Percentiles rank a stretch among this genome's conserved stretches.
Conservation (phyloP, 2,797 vertebrate species). For the Moxostoma hubbsi region DNA sequence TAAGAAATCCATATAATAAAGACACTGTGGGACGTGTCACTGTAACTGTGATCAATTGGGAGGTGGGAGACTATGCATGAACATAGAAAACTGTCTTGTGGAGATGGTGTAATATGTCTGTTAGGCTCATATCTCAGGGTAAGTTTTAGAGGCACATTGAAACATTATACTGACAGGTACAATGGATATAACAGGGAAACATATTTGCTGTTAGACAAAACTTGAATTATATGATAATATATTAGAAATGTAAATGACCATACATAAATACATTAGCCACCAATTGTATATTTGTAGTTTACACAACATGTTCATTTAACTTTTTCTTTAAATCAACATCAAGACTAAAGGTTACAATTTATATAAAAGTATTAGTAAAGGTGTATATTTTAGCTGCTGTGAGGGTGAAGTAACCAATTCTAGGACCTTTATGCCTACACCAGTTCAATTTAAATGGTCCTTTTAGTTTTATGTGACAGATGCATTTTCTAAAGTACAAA, state of each 20-base stretch:
- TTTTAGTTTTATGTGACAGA: too few relatives aligned
- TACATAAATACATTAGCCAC: too few relatives aligned
- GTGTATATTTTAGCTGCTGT: too few relatives aligned
- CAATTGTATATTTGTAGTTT: too few relatives aligned
- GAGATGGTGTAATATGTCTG: conserved; percentile 11
- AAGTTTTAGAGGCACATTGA: background rate
- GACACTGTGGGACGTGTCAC: conserved; percentile 30
- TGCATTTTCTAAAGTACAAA: too few relatives aligned
- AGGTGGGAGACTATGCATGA: conserved; percentile 12
- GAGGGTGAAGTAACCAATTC: too few relatives aligned
- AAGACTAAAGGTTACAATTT: too few relatives aligned
- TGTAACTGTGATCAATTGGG: conserved; percentile 45
- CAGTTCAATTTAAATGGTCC: too few relatives aligned
- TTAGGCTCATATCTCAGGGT: conserved; percentile 25
- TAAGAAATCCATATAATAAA: conserved; percentile 44
- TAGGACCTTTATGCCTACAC: too few relatives aligned
- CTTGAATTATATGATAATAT: background rate
- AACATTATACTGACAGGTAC: conserved; percentile 22
- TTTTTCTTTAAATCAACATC: too few relatives aligned
- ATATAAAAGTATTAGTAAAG: too few relatives aligned
- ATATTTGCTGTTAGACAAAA: background rate
- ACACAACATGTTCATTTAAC: too few relatives aligned
- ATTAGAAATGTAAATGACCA: background rate
- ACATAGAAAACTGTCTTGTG: conserved; percentile 33
- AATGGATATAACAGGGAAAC: background rate